A percentile compares a stretch with the other conserved stretches of the same genome.
Conservation (phyloP, 2,888 invertebrate species). For the Drepana falcataria region DNA sequence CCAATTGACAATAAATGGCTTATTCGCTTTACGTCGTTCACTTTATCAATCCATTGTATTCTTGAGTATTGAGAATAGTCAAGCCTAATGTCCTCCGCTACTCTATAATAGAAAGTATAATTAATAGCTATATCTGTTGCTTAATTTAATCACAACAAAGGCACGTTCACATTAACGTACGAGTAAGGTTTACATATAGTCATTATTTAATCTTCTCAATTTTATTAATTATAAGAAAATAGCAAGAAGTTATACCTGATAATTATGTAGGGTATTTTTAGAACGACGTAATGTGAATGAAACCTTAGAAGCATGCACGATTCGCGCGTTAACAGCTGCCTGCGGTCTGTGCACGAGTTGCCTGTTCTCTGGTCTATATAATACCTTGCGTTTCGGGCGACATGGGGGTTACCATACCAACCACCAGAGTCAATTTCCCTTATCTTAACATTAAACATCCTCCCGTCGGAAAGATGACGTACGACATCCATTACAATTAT, state of each 20-base stretch:
- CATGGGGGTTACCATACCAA: conserved; percentile 53
- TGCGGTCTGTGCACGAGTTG: conserved; percentile 25
- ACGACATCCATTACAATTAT: conserved; percentile 69
- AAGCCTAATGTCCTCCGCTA: too few species aligned
- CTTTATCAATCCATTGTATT: neutral
- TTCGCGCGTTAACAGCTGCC: conserved; percentile 23
- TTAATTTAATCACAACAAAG: too few species aligned
- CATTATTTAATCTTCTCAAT: too few species aligned
- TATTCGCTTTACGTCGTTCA: conserved; percentile 1
- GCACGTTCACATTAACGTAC: too few species aligned
- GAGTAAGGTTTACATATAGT: too few species aligned
- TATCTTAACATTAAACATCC: conserved; percentile 71
- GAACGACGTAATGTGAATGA: conserved; percentile 5
- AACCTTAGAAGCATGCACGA: conserved; percentile 36
- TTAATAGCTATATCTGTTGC: too few species aligned
- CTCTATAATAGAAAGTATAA: too few species aligned
- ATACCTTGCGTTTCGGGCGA: conserved; percentile 64
- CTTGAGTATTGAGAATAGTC: too few species aligned
- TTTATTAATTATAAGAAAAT: too few species aligned
- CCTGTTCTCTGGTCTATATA: conserved; percentile 52
- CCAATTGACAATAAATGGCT: conserved; percentile 17
- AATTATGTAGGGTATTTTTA: too few species aligned
- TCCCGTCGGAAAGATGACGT: conserved; percentile 69
- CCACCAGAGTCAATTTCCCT: conserved; percentile 77
- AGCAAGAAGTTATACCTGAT: too few species aligned